phyloP scores from a whole-genome alignment of 2,113 vertebrate species.

The Natator depressus region DNA sequence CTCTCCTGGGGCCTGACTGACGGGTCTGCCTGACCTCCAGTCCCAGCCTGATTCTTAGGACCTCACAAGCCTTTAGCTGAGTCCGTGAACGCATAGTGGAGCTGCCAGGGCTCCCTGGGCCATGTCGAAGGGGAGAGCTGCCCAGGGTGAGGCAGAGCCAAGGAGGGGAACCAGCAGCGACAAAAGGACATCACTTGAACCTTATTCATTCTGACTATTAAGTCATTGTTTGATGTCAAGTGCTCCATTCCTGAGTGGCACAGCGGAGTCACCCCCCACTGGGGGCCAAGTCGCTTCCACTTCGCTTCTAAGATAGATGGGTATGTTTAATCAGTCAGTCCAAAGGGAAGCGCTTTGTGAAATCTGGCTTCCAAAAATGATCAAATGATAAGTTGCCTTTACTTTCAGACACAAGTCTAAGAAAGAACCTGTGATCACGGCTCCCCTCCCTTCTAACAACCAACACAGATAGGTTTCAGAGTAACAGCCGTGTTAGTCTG shows the following conservation, averaged over 20 bases:
- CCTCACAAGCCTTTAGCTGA: neutral
- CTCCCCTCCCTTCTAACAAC: accelerated
- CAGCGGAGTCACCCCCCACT: neutral
- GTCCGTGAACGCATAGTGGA: neutral
- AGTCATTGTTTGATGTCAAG: neutral
- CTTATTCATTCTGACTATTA: neutral
- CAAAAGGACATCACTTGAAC: neutral
- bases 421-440: neutral
- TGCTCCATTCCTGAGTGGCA: neutral
- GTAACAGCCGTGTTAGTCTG: too few species aligned
- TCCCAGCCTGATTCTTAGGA: neutral
- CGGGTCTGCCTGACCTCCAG: neutral
- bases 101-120: neutral
- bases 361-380: neutral
- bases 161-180: neutral
- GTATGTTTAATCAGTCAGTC: neutral
- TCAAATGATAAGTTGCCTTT: neutral
- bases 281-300: neutral
- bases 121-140: neutral
- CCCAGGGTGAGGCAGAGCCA: neutral
- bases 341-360: neutral
- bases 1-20: neutral
- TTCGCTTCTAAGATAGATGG: neutral
- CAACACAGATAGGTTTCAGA: accelerated
- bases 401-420: neutral